Evolutionary conservation across 2,797 vertebrate genomes (phyloP).

Genomic region (Psittacula echo): DNA sequence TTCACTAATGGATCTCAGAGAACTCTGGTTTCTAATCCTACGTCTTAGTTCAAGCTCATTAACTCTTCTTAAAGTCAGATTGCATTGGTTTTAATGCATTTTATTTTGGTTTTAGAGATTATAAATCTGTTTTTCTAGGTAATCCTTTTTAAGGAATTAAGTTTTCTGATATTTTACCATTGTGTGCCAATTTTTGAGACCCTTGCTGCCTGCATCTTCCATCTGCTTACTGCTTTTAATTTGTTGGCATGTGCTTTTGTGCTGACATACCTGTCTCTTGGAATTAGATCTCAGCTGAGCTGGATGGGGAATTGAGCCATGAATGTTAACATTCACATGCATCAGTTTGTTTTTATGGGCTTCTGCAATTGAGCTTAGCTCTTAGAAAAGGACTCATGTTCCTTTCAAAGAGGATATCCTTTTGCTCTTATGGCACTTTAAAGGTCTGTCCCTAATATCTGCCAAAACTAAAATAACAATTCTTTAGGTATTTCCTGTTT

Average conservation of each 20-base stretch:
- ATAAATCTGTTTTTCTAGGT: neutral
- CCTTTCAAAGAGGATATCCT: constrained; percentile 46
- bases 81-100: neutral
- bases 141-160: constrained; percentile 8
- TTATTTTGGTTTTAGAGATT: constrained; percentile 16
- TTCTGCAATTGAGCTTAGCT: neutral
- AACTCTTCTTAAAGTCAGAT: neutral
- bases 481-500: constrained; percentile 66
- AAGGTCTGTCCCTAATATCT: constrained; percentile 35
- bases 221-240: constrained; percentile 1
- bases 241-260: constrained; percentile 1
- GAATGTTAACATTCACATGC: neutral
- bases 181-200: neutral
- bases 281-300: constrained; percentile 13
- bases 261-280: constrained; percentile 30
- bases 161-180: neutral
- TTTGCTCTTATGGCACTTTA: constrained; percentile 35
- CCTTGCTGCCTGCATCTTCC: neutral
- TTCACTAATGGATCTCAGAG: neutral
- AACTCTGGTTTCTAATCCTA: neutral
- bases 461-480: constrained; percentile 54
- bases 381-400: neutral
- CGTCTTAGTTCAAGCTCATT: constrained; percentile 15
- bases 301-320: neutral
- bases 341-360: neutral